Conservation (phyloP, 2,888 invertebrate genomes). For the Druceiella hillmani region DNA sequence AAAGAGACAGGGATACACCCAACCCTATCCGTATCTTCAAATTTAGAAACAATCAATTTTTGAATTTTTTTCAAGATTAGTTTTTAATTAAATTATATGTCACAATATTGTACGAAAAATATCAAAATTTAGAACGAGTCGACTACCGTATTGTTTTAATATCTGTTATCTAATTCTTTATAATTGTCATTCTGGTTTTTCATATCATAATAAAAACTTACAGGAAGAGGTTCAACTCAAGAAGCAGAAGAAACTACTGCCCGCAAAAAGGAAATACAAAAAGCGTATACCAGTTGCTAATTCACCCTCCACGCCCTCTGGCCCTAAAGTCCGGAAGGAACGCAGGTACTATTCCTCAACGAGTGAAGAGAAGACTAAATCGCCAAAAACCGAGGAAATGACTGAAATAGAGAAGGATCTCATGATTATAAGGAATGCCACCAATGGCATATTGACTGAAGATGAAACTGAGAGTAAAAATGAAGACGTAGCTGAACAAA, state of each 20-base stretch:
- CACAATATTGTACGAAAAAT: too few species aligned
- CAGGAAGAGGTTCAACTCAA: constrained; percentile 40
- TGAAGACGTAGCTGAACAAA: constrained; percentile 4
- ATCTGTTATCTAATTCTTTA: too few species aligned
- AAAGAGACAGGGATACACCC: too few species aligned
- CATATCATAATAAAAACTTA: too few species aligned
- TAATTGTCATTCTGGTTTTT: too few species aligned
- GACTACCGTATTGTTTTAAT: too few species aligned
- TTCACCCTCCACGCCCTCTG: constrained; percentile 29
- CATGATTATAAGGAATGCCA: constrained; percentile 40
- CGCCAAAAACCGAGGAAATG: constrained; percentile 35
- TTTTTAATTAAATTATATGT: too few species aligned
- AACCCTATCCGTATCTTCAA: too few species aligned
- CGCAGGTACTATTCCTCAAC: constrained; percentile 24
- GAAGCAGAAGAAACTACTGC: constrained; percentile 32
- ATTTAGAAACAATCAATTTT: too few species aligned
- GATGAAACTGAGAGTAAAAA: constrained; percentile 26
- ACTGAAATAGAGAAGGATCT: constrained; percentile 45
- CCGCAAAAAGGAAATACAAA: constrained; percentile 37
- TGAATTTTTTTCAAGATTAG: too few species aligned
- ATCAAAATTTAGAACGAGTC: too few species aligned
- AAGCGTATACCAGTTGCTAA: constrained; percentile 35
- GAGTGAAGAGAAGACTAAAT: constrained; percentile 27
- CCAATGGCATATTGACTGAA: constrained; percentile 34
- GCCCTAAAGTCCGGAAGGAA: background rate